These are phyloP conservation scores for Podarcis cretensis DNA, from an alignment of 2,113 vertebrate species.

Conservation along the genomic window DNA sequence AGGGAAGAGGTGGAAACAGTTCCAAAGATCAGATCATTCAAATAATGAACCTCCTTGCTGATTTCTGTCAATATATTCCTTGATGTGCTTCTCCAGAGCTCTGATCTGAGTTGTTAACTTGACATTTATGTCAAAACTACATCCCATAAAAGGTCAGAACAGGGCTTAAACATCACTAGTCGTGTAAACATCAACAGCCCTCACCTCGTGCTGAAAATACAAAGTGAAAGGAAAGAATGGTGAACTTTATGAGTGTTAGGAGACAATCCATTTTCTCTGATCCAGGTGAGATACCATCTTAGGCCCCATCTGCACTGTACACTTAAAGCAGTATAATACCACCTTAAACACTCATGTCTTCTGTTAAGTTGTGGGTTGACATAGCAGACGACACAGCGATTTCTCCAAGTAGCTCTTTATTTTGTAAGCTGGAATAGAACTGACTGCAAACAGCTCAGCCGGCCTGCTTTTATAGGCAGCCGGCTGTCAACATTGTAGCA, in stretches of 20 bases:
- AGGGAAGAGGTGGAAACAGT: not conserved
- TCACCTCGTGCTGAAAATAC: not conserved
- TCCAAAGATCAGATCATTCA: not conserved
- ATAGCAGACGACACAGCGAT: too few species aligned
- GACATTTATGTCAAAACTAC: conserved; percentile 48
- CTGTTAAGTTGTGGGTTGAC: too few species aligned
- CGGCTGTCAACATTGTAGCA: too few species aligned
- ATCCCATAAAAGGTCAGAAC: conserved; percentile 30
- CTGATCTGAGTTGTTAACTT: not conserved
- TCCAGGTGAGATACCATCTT: not conserved
- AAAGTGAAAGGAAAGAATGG: not conserved
- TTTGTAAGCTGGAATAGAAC: too few species aligned
- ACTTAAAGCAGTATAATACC: too few species aligned
- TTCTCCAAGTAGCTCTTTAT: too few species aligned
- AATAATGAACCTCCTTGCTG: not conserved
- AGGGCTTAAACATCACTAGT: conserved; percentile 6
- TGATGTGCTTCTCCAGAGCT: conserved; percentile 14
- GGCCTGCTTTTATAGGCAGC: too few species aligned
- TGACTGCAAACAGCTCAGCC: too few species aligned
- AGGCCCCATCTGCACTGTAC: too few species aligned
- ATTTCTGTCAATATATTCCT: conserved; percentile 34
- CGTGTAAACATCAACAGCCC: conserved; percentile 1
- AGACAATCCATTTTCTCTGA: not conserved
- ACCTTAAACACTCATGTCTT: too few species aligned
- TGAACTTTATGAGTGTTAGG: not conserved